A percentile compares a stretch with the other conserved stretches of the same genome.
Evolutionary conservation across 37 sponge, comb jelly and placozoan genomes (phyloP).

Genomic region (Theonella swinhoei): DNA sequence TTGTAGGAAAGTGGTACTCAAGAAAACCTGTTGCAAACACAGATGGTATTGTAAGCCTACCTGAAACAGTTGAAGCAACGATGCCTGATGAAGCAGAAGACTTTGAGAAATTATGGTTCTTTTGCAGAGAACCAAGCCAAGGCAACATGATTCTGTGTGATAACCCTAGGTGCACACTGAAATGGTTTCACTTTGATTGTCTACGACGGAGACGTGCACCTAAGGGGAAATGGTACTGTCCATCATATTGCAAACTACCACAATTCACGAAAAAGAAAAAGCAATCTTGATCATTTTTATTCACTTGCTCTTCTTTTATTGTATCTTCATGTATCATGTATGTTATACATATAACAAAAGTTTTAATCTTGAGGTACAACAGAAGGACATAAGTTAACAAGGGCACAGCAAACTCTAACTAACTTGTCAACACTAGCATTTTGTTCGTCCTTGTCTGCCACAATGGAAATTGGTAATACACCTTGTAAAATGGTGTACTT

Average conservation of each 20-base stretch:
- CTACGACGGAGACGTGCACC: not conserved
- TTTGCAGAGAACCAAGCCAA: too few relatives aligned
- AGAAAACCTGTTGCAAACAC: too few relatives aligned
- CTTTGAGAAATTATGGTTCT: too few relatives aligned
- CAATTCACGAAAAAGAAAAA: too few relatives aligned
- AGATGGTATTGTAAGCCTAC: too few relatives aligned
- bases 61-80: too few relatives aligned
- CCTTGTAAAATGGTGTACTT: constrained; percentile 54
- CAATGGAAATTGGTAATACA: constrained; percentile 18
- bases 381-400: not conserved
- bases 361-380: not conserved
- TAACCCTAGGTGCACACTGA: too few relatives aligned
- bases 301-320: too few relatives aligned
- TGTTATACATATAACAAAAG: not conserved
- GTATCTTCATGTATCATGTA: not conserved
- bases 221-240: not conserved
- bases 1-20: too few relatives aligned
- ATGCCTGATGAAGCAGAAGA: too few relatives aligned
- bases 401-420: not conserved
- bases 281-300: not conserved
- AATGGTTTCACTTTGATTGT: not conserved
- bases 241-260: not conserved
- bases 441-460: not conserved
- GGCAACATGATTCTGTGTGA: too few relatives aligned
- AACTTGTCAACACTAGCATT: not conserved